phyloP scores from a whole-genome alignment of 2,797 vertebrate genomes.

The Rallus crepitans region DNA sequence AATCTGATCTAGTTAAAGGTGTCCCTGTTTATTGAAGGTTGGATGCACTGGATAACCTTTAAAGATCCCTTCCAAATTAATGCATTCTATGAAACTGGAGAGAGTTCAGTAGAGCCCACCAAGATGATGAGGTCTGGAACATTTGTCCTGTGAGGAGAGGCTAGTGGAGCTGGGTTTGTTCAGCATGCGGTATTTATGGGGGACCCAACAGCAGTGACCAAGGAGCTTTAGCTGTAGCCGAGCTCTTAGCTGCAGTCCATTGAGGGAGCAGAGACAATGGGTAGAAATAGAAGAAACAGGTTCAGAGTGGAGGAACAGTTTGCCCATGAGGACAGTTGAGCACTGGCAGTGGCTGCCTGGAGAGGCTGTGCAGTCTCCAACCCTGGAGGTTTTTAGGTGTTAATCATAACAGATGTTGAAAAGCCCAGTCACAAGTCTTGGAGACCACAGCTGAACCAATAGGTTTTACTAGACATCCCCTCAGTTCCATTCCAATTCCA shows the following conservation, averaged over 20 bases:
- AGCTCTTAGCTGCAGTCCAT: background rate
- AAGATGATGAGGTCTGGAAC: accelerated
- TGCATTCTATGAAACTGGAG: background rate
- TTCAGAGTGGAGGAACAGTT: background rate
- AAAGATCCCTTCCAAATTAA: no score
- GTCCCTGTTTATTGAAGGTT: no score
- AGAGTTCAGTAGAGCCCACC: background rate
- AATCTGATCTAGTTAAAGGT: no score
- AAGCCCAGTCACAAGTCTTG: background rate
- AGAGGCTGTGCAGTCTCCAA: background rate
- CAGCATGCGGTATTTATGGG: background rate
- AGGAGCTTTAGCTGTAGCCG: background rate
- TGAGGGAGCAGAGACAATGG: background rate
- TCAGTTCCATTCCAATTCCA: background rate
- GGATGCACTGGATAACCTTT: no score
- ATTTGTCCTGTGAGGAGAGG: background rate
- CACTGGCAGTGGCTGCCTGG: background rate
- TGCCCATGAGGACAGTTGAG: background rate
- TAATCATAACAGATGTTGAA: background rate
- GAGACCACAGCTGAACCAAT: background rate
- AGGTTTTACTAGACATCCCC: background rate
- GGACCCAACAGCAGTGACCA: background rate
- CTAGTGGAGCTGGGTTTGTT: background rate
- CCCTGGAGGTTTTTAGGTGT: background rate
- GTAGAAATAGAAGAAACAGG: background rate